phyloP scores from a whole-genome alignment of 2,797 vertebrate genomes.

The Sarcophilus harrisii region DNA sequence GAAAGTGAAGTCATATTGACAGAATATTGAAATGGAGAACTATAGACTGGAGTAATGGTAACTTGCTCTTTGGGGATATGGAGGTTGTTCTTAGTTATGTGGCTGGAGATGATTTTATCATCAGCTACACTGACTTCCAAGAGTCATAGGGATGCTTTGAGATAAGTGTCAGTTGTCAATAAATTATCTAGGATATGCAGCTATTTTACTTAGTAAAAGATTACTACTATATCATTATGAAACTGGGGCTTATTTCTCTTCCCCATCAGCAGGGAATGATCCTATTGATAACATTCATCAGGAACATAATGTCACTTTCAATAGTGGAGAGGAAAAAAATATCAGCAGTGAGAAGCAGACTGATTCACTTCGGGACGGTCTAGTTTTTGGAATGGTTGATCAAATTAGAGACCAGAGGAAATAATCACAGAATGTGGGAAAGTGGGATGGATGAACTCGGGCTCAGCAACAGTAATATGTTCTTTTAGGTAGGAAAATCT shows the following conservation, averaged over 20 bases:
- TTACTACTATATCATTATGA: background rate
- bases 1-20: background rate
- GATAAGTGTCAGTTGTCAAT: slow-evolving; percentile 44
- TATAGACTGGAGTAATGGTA: background rate
- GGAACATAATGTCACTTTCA: slow-evolving; percentile 51
- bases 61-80: slow-evolving; percentile 13
- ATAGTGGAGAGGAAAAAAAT: slow-evolving; percentile 50
- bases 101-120: slow-evolving; percentile 67
- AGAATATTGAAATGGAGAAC: background rate
- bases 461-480: too few relatives aligned
- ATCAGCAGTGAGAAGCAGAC: slow-evolving; percentile 33
- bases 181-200: slow-evolving; percentile 22
- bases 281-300: slow-evolving; percentile 65
- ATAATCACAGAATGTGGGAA: too few relatives aligned
- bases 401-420: slow-evolving; percentile 7
- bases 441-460: too few relatives aligned
- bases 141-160: slow-evolving; percentile 42
- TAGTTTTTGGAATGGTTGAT: slow-evolving; percentile 26
- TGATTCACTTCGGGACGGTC: background rate
- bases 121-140: slow-evolving; percentile 59
- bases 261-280: slow-evolving; percentile 74
- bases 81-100: slow-evolving; percentile 30
- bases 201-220: slow-evolving; percentile 57
- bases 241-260: slow-evolving; percentile 46
- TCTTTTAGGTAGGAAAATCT: too few relatives aligned